A percentile compares a stretch with the other conserved stretches of the same genome.
Conservation (phyloP, 2,113 vertebrate genomes). For the Podarcis cretensis region DNA sequence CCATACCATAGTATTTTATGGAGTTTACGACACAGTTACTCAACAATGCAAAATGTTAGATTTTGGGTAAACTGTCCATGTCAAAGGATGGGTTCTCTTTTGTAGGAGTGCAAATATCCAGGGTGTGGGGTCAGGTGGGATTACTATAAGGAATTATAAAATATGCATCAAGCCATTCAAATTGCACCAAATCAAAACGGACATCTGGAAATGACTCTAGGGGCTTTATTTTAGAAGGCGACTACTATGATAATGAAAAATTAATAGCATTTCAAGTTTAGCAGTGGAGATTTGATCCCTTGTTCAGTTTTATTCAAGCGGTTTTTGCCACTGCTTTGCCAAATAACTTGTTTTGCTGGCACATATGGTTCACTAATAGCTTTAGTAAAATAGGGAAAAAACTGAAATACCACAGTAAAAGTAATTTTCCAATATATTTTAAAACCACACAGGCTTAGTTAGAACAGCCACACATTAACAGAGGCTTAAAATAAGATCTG, state of each 20-base stretch:
- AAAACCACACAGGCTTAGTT: constrained; percentile 48
- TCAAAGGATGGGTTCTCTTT: constrained; percentile 34
- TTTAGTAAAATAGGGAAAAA: constrained; percentile 57
- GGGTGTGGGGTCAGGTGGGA: too few relatives aligned
- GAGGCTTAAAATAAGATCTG: constrained; percentile 32
- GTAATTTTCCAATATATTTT: constrained; percentile 45
- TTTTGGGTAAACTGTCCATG: constrained; percentile 38
- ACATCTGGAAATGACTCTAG: constrained; percentile 52
- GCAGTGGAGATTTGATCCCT: constrained; percentile 8
- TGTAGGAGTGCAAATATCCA: too few relatives aligned
- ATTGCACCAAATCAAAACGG: constrained; percentile 46
- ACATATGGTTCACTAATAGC: constrained; percentile 63
- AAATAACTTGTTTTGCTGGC: constrained; percentile 61
- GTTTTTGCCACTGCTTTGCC: constrained; percentile 59
- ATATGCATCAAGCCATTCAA: background rate
- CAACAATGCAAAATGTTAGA: constrained; percentile 40
- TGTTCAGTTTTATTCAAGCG: constrained; percentile 36
- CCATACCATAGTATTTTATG: constrained; percentile 66
- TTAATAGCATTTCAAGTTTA: constrained; percentile 1
- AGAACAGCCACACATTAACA: constrained; percentile 51
- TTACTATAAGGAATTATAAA: too few relatives aligned
- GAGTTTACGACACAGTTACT: constrained; percentile 46
- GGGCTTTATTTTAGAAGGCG: constrained; percentile 60
- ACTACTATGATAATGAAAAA: constrained; percentile 57
- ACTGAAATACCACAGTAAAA: constrained; percentile 57